A percentile compares a stretch with the other conserved stretches of the same genome.
These are phyloP conservation scores for Telmatherina bonti DNA, from an alignment of 2,797 vertebrate genomes.

Conservation along the genomic window DNA sequence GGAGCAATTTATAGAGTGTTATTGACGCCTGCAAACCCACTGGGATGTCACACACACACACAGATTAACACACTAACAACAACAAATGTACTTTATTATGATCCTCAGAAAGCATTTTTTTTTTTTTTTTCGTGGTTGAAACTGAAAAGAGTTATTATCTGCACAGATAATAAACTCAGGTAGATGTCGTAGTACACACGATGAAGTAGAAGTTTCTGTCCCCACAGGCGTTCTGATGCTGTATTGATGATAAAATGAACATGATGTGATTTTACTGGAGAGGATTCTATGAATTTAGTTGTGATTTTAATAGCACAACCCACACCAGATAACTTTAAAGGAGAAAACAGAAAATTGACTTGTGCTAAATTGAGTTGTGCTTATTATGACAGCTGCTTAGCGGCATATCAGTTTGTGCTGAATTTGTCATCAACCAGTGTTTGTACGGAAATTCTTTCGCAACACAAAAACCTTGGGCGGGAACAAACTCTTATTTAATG, in stretches of 20 bases:
- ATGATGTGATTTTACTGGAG: conserved; percentile 80
- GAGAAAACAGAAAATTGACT: conserved; percentile 72
- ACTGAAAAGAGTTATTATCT: conserved; percentile 55
- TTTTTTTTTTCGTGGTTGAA: conserved; percentile 34
- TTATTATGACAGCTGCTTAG: conserved; percentile 75
- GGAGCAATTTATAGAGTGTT: conserved; percentile 78
- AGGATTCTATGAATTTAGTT: conserved; percentile 82
- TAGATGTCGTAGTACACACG: conserved; percentile 77
- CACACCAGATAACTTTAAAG: conserved; percentile 65
- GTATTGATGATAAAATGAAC: conserved; percentile 85
- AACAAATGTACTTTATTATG: conserved; percentile 54
- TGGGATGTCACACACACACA: conserved; percentile 62
- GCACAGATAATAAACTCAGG: conserved; percentile 79
- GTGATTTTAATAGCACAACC: conserved; percentile 78
- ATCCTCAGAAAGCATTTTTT: conserved; percentile 41
- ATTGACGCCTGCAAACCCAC: conserved; percentile 78
- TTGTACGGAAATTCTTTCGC: conserved; percentile 51
- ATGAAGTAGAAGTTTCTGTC: conserved; percentile 79
- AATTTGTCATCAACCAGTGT: conserved; percentile 64
- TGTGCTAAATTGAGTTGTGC: conserved; percentile 77
- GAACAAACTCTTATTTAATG: conserved; percentile 14
- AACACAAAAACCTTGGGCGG: neutral
- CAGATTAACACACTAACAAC: conserved; percentile 50
- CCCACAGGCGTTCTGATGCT: conserved; percentile 67
- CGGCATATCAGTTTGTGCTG: conserved; percentile 66